A percentile compares a stretch with the other conserved stretches of the same genome.
Conservation (phyloP, 2,888 invertebrate species). For the Lucinisca nassula region DNA sequence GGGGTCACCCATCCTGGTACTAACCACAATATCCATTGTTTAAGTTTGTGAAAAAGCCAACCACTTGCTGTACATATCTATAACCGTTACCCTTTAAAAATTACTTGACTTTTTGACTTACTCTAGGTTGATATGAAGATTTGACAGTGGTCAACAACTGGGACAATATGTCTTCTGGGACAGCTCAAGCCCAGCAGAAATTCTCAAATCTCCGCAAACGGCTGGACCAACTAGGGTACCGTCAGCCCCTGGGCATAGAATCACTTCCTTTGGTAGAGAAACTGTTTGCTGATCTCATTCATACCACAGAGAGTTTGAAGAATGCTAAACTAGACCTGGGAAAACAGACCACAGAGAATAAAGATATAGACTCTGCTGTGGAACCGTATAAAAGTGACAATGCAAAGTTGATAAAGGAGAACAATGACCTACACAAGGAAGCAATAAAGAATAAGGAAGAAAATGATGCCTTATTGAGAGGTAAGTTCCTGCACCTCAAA, state of each 20-base stretch:
- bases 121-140: neutral
- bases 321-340: conserved; percentile 92
- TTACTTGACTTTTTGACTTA: too few species aligned
- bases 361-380: conserved; percentile 79
- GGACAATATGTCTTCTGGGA: conserved; percentile 60
- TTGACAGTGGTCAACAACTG: neutral
- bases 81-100: too few species aligned
- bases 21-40: too few species aligned
- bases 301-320: conserved; percentile 95
- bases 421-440: conserved; percentile 87
- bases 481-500: too few species aligned
- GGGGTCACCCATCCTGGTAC: too few species aligned
- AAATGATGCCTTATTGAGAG: conserved; percentile 83
- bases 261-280: conserved; percentile 94
- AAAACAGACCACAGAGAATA: conserved; percentile 74
- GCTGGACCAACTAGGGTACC: conserved; percentile 95
- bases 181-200: conserved; percentile 86
- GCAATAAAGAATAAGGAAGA: conserved; percentile 86
- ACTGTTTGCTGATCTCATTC: conserved; percentile 94
- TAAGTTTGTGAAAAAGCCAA: too few species aligned
- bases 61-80: too few species aligned
- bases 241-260: conserved; percentile 92
- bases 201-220: conserved; percentile 91
- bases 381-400: conserved; percentile 88
- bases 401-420: conserved; percentile 88